These are phyloP conservation scores for Macroramphosus scolopax DNA, from an alignment of 2,797 vertebrate genomes.

Conservation along the genomic window DNA sequence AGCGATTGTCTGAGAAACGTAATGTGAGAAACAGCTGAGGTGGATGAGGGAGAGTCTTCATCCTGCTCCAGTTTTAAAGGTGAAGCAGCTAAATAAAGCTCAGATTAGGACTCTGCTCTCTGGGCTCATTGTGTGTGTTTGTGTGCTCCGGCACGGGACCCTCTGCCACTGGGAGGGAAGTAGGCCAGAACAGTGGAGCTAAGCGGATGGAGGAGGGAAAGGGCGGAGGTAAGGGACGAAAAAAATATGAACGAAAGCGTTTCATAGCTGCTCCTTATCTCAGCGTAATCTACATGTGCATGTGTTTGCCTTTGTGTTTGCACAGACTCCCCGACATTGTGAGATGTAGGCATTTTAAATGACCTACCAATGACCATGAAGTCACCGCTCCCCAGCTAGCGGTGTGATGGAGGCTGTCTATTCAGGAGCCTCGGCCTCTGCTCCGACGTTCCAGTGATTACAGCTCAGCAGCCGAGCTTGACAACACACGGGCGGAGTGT, in stretches of 20 bases:
- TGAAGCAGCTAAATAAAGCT: constrained; percentile 69
- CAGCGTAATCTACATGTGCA: constrained; percentile 1
- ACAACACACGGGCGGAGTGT: constrained; percentile 67
- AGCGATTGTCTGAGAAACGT: too few species aligned
- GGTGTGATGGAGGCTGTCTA: constrained; percentile 31
- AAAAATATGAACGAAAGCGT: constrained; percentile 8
- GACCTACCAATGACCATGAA: constrained; percentile 28
- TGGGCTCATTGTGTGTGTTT: constrained; percentile 13
- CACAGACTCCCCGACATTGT: constrained; percentile 6
- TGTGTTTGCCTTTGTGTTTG: neutral
- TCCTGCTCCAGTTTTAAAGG: constrained; percentile 72
- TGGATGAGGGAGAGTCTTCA: constrained; percentile 22
- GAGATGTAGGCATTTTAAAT: constrained; percentile 3
- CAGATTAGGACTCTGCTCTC: constrained; percentile 54
- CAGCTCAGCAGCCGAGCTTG: constrained; percentile 65
- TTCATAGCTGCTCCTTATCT: constrained; percentile 11
- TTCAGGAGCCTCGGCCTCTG: constrained; percentile 48
- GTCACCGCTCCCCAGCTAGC: constrained; percentile 18
- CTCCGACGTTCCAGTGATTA: constrained; percentile 68
- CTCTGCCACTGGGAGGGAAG: constrained; percentile 54
- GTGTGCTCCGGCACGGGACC: constrained; percentile 21
- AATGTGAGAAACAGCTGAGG: constrained; percentile 28
- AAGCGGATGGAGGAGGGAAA: constrained; percentile 19
- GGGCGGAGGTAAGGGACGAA: constrained; percentile 19
- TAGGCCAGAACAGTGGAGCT: constrained; percentile 55